Evolutionary conservation across 2,888 invertebrate genomes (phyloP).

Genomic region (Melolontha melolontha): DNA sequence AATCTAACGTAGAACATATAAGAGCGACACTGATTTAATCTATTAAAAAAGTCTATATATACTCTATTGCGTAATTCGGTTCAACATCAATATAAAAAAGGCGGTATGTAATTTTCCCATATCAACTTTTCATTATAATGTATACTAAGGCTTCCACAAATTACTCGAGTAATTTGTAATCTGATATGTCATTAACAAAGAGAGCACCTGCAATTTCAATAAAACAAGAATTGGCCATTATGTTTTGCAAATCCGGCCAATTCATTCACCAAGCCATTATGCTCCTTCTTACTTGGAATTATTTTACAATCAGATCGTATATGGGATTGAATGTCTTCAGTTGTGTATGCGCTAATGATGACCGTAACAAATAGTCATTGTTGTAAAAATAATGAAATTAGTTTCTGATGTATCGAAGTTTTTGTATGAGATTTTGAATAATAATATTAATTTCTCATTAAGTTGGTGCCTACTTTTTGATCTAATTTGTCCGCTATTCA

Average conservation of each 20-base stretch:
- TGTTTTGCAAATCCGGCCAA: slow-evolving; percentile 51
- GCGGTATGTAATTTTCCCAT: neutral
- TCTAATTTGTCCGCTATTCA: too few species aligned
- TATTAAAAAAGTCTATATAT: neutral
- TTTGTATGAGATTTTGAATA: too few species aligned
- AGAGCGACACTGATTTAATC: too few species aligned
- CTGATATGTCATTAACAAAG: slow-evolving; percentile 34
- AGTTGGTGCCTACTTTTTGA: too few species aligned
- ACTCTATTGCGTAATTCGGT: slow-evolving; percentile 14
- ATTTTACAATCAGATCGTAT: slow-evolving; percentile 20
- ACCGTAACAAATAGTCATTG: too few species aligned
- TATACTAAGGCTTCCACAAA: slow-evolving; percentile 25
- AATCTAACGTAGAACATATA: too few species aligned
- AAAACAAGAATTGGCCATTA: slow-evolving; percentile 46
- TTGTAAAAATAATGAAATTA: too few species aligned
- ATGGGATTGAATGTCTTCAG: neutral
- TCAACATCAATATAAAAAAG: slow-evolving; percentile 4
- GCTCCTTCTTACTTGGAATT: slow-evolving; percentile 14
- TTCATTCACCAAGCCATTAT: slow-evolving; percentile 43
- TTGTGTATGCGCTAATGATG: too few species aligned
- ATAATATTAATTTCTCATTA: too few species aligned
- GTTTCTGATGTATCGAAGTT: too few species aligned
- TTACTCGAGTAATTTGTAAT: slow-evolving; percentile 31
- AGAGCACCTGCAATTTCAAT: slow-evolving; percentile 38
- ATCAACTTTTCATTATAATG: slow-evolving; percentile 12